A percentile compares a stretch with the other conserved stretches of the same genome.
phyloP scores from a whole-genome alignment of 2,888 invertebrate species.

The Sesia apiformis region DNA sequence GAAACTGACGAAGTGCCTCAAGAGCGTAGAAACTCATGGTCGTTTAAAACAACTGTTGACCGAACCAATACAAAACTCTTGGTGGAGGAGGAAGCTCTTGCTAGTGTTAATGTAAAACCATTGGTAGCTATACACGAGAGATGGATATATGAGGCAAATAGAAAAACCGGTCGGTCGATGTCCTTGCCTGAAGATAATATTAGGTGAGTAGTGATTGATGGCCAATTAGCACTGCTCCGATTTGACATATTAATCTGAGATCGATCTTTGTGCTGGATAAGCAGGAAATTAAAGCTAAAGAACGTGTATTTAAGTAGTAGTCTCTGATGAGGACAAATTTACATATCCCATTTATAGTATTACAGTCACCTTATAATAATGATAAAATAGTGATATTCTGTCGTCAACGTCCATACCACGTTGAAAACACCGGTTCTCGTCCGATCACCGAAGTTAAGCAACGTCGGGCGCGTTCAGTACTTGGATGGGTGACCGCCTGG shows the following conservation, averaged over 20 bases:
- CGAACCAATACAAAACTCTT: conserved; percentile 15
- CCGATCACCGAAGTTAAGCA: conserved; percentile 49
- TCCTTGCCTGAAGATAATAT: conserved; percentile 47
- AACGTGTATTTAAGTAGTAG: no score
- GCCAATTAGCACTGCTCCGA: neutral
- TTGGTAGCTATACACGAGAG: conserved; percentile 64
- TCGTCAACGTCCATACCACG: conserved; percentile 47
- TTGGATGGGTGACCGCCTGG: conserved; percentile 20
- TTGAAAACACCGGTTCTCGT: conserved; percentile 47
- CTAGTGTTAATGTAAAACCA: conserved; percentile 55
- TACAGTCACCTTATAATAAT: no score
- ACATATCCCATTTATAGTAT: no score
- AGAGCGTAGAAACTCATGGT: conserved; percentile 28
- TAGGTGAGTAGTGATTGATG: neutral
- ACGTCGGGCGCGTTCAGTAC: conserved; percentile 29
- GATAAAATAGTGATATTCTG: no score
- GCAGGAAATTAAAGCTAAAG: no score
- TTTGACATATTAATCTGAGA: no score
- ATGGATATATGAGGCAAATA: conserved; percentile 65
- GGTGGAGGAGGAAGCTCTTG: conserved; percentile 43
- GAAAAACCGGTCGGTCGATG: conserved; percentile 48
- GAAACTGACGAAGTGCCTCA: conserved; percentile 11
- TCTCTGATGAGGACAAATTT: no score
- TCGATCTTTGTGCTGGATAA: no score
- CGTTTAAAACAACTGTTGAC: conserved; percentile 24